Evolutionary conservation across 2,113 vertebrate genomes (phyloP).

Genomic region (Dicaeum eximium): DNA sequence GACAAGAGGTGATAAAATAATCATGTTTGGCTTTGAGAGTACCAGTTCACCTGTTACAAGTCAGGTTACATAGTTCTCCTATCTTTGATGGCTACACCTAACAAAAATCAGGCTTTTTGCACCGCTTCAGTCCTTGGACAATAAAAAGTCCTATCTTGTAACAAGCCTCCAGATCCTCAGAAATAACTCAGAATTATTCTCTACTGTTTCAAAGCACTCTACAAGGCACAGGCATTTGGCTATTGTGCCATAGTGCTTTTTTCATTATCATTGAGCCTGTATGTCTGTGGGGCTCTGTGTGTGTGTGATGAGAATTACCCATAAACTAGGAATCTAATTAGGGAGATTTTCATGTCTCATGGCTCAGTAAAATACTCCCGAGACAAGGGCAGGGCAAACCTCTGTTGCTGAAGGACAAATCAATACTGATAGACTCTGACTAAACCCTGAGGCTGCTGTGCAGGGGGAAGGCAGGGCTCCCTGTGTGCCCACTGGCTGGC

Average conservation of each 20-base stretch:
- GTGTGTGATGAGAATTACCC: neutral
- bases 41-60: neutral
- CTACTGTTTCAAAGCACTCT: neutral
- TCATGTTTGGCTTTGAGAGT: neutral
- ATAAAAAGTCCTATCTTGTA: neutral
- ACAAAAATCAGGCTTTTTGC: neutral
- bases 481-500: neutral
- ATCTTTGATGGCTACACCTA: neutral
- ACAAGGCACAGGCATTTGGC: neutral
- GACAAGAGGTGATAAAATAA: neutral
- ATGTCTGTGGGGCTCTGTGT: neutral
- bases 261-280: neutral
- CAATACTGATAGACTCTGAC: neutral
- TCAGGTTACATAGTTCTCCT: neutral
- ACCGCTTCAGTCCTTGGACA: neutral
- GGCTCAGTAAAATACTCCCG: neutral
- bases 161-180: neutral
- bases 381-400: neutral
- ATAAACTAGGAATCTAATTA: slow-evolving; percentile 18
- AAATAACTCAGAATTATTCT: neutral
- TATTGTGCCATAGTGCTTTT: neutral
- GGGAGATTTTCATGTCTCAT: neutral
- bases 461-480: neutral
- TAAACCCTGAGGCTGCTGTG: neutral
- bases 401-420: neutral